phyloP scores from a whole-genome alignment of 37 sponge, comb jelly and placozoan species.

The Dysidea cf. avara region DNA sequence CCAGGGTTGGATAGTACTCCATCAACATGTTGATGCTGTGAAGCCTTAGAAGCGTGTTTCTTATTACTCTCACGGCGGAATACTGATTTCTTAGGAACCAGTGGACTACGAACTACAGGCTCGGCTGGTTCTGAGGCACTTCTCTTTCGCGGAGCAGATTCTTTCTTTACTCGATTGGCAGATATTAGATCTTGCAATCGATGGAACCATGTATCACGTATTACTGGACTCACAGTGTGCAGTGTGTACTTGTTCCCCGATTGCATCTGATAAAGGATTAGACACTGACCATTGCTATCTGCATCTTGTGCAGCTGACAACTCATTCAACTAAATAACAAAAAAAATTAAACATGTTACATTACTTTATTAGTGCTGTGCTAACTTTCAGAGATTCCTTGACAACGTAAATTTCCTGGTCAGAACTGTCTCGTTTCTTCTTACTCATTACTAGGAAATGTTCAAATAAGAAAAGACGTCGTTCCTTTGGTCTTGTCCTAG shows the following conservation, averaged over 20 bases:
- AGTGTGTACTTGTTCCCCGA: conserved; percentile 58
- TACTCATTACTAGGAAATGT: conserved; percentile 59
- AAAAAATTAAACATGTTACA: background rate
- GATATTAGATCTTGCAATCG: too few relatives aligned
- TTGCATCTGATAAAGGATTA: conserved; percentile 55
- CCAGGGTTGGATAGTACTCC: background rate
- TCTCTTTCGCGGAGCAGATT: conserved; percentile 3
- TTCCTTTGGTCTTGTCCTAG: conserved; percentile 44
- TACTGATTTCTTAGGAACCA: background rate
- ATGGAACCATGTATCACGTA: too few relatives aligned
- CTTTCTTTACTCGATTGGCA: conserved; percentile 11
- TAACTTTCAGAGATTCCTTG: conserved; percentile 57
- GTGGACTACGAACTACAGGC: background rate
- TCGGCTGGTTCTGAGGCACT: conserved; percentile 19
- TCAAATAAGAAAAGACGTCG: conserved; percentile 78
- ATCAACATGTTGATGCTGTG: background rate
- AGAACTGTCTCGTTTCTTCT: conserved; percentile 34
- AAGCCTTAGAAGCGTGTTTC: conserved; percentile 2
- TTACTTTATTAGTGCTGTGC: background rate
- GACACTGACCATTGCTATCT: conserved; percentile 22
- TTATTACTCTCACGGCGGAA: background rate
- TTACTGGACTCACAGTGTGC: too few relatives aligned
- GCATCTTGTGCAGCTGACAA: conserved; percentile 46
- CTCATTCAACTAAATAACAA: conserved; percentile 31
- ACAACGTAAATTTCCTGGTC: conserved; percentile 47